Percentiles rank a stretch among this genome's conserved stretches.
phyloP scores from a whole-genome alignment of 2,113 vertebrate species.

The Peromyscus leucopus region DNA sequence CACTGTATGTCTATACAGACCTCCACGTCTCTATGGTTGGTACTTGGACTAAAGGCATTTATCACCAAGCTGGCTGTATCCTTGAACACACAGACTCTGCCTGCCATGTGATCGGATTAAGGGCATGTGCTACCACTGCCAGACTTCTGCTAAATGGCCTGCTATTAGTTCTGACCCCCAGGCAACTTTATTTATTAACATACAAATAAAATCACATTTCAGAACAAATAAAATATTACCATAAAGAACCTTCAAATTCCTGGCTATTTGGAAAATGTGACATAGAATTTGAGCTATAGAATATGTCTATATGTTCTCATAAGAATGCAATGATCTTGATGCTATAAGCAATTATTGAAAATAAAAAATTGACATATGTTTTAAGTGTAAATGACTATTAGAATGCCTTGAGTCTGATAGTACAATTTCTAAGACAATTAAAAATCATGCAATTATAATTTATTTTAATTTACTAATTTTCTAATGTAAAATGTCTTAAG shows the following conservation, averaged over 20 bases:
- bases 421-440: conserved; percentile 55
- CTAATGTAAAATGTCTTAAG: neutral
- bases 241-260: neutral
- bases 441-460: conserved; percentile 28
- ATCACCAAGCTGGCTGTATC: too few relatives aligned
- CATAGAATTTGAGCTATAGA: neutral
- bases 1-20: too few relatives aligned
- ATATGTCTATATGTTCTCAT: neutral
- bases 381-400: conserved; percentile 30
- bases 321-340: neutral
- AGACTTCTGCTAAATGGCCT: too few relatives aligned
- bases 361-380: conserved; percentile 14
- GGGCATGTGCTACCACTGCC: too few relatives aligned
- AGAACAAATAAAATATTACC: too few relatives aligned
- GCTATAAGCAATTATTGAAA: neutral
- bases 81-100: too few relatives aligned
- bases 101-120: too few relatives aligned
- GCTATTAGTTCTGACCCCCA: too few relatives aligned
- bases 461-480: conserved; percentile 39
- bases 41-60: too few relatives aligned
- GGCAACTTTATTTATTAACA: too few relatives aligned
- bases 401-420: neutral
- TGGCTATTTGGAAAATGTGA: neutral
- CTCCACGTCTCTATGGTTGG: too few relatives aligned
- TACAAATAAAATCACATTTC: too few relatives aligned